A percentile compares a stretch with the other conserved stretches of the same genome.
Evolutionary conservation across 2,888 invertebrate genomes (phyloP).

Genomic region (Philereme vetulata): DNA sequence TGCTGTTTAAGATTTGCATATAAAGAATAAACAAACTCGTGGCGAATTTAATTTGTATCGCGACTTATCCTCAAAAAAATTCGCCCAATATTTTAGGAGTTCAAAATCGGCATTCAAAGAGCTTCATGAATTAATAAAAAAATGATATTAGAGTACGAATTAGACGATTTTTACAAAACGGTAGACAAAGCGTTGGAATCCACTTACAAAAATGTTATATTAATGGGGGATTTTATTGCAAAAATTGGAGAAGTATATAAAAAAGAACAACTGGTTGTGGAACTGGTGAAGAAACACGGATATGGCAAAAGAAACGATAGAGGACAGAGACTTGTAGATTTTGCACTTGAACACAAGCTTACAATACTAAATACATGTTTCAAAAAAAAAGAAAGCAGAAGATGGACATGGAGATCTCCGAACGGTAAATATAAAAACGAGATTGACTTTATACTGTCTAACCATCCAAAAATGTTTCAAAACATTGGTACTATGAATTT

Average conservation of each 20-base stretch:
- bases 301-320: slow-evolving; percentile 9
- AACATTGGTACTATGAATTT: slow-evolving; percentile 14
- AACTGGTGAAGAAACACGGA: slow-evolving; percentile 2
- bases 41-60: too few species aligned
- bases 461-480: slow-evolving; percentile 7
- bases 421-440: slow-evolving; percentile 14
- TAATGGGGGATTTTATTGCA: slow-evolving; percentile 32
- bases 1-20: too few species aligned
- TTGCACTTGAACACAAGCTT: slow-evolving; percentile 11
- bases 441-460: slow-evolving; percentile 15
- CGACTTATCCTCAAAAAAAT: too few species aligned
- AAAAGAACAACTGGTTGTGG: slow-evolving; percentile 23
- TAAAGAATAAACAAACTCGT: too few species aligned
- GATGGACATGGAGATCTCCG: slow-evolving; percentile 21
- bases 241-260: slow-evolving; percentile 13
- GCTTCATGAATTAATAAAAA: too few species aligned
- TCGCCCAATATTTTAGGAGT: too few species aligned
- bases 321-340: slow-evolving; percentile 10
- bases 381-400: slow-evolving; percentile 12
- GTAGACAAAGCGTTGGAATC: slow-evolving; percentile 23
- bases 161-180: slow-evolving; percentile 30
- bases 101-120: too few species aligned
- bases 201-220: slow-evolving; percentile 23
- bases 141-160: slow-evolving; percentile 13
- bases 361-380: slow-evolving; percentile 17